Evolutionary conservation across 2,888 invertebrate species (phyloP), one percentile per base, ranked within the genome.

Genomic region (Epistrophe eligans): DNA sequence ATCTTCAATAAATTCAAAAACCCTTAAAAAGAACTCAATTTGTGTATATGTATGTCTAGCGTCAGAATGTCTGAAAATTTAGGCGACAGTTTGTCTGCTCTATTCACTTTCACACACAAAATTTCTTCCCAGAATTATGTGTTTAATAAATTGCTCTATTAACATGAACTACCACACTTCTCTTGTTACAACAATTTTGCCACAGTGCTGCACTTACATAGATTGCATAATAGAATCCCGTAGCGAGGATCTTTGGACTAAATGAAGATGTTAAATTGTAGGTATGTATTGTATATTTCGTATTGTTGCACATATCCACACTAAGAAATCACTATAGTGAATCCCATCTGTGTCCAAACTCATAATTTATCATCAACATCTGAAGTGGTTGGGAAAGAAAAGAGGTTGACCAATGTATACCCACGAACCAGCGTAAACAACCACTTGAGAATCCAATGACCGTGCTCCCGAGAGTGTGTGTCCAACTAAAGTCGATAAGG

Each of bases 401-500:
- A 55, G 73, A 79, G 87, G 87, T 76, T 87, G 87, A 87, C 87
- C 87, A 79, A 76, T 87, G 87, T 87, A 76, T 87, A 83, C 83
- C 45, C 45, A 76, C 48, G 79, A 72, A 72, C 52, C 32, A 48
- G 15, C 40, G 76, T 79, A 83, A 87, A 87, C 87, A 87, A 71
- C 79, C 87, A 87, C 83, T 87, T 79, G 62, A 64, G n/a, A 15
- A 38, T 4, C 10, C 11, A 38, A 13, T 17, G 17, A 10, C 11
- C 50, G 11, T 58, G 43, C 52, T 48, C 15, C 48, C 1, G 28
- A 35, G 45, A 62, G 19, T 17, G 66, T 17, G 66, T 70, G 62
- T 43, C 32, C n/a, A 72, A 15, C 43, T 58, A 77, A 84, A 77
- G 64, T 76, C 64, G 38, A 77, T 24, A 62, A 55, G 40, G 19